A percentile compares a stretch with the other conserved stretches of the same genome.
Conservation (phyloP, 2,797 vertebrate genomes). For the Champsocephalus gunnari region DNA sequence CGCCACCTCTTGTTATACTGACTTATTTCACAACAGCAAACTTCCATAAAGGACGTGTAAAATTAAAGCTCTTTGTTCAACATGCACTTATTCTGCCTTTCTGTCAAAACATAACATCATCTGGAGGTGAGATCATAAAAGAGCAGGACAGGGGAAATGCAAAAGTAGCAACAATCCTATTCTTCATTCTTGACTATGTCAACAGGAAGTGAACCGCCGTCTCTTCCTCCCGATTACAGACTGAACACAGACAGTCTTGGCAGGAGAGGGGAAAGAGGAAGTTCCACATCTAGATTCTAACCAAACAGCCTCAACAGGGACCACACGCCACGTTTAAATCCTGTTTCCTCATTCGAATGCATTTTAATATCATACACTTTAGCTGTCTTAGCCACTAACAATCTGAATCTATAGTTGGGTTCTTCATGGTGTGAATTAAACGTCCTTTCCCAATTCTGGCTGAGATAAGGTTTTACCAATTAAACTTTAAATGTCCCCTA, state of each 20-base stretch:
- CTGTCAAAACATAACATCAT: slow-evolving; percentile 14
- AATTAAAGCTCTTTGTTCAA: neutral
- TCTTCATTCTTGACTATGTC: slow-evolving; percentile 40
- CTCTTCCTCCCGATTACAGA: slow-evolving; percentile 77
- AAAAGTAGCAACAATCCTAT: slow-evolving; percentile 29
- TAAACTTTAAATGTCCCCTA: neutral
- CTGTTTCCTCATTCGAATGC: slow-evolving; percentile 63
- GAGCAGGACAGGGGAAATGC: slow-evolving; percentile 24
- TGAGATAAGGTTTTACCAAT: neutral
- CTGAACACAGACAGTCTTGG: slow-evolving; percentile 54
- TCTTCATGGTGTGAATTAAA: neutral
- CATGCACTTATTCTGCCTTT: neutral
- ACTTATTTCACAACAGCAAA: neutral
- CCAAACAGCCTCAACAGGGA: slow-evolving; percentile 37
- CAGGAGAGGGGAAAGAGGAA: slow-evolving; percentile 69
- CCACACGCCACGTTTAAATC: slow-evolving; percentile 57
- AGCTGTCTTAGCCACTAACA: neutral
- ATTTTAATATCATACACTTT: slow-evolving; percentile 13
- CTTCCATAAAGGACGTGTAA: neutral
- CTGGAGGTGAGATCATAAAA: slow-evolving; percentile 6
- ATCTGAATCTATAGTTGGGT: neutral
- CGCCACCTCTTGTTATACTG: neutral
- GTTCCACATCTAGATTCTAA: slow-evolving; percentile 59
- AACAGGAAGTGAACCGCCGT: slow-evolving; percentile 69
- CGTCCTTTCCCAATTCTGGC: neutral